phyloP scores from a whole-genome alignment of 2,797 vertebrate species.

The Melanogrammus aeglefinus region DNA sequence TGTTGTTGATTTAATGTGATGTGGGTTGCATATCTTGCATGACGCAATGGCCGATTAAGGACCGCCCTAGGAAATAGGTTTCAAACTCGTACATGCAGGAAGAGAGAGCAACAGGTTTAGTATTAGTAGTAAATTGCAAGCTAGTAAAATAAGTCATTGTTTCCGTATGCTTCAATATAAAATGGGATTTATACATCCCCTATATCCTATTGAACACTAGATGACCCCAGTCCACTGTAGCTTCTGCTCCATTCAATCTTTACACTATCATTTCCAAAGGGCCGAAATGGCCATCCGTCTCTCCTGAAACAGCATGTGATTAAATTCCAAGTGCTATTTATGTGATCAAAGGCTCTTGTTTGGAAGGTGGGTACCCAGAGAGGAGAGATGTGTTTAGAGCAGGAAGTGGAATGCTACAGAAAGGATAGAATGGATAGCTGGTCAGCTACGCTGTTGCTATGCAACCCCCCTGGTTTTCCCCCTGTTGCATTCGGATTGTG shows the following conservation, averaged over 20 bases:
- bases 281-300: constrained; percentile 26
- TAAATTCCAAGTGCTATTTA: constrained; percentile 37
- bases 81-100: constrained; percentile 39
- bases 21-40: constrained; percentile 60
- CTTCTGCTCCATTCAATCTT: constrained; percentile 22
- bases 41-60: constrained; percentile 52
- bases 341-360: constrained; percentile 42
- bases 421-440: constrained; percentile 67
- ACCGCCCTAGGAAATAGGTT: constrained; percentile 54
- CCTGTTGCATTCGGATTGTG: constrained; percentile 48
- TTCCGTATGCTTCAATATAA: not conserved
- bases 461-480: constrained; percentile 62
- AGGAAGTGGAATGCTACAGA: constrained; percentile 56
- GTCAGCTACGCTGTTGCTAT: constrained; percentile 80
- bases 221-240: not conserved
- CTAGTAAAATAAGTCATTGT: not conserved
- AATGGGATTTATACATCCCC: not conserved
- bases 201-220: constrained; percentile 6
- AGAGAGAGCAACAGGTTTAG: constrained; percentile 25
- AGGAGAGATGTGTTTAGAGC: constrained; percentile 55
- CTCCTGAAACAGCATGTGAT: constrained; percentile 30
- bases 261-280: constrained; percentile 29
- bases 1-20: constrained; percentile 40
- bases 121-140: constrained; percentile 12
- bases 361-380: constrained; percentile 37